These are phyloP conservation scores for Drosophila biarmipes DNA, from an alignment of 1,140 invertebrate genomes.

Conservation along the genomic window DNA sequence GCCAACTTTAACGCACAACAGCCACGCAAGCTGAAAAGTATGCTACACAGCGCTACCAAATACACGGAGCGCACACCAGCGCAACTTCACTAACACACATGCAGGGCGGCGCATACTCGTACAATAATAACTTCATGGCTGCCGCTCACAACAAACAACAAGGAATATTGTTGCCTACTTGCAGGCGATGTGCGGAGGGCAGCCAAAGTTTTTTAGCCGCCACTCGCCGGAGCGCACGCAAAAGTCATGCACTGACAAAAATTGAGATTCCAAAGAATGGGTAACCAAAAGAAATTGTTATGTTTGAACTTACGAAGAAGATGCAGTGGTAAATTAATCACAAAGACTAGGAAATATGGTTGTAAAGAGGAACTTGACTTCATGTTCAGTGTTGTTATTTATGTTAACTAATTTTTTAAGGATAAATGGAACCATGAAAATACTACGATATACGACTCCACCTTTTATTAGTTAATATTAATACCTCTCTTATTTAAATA, in stretches of 20 bases:
- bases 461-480: too few relatives aligned
- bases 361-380: too few relatives aligned
- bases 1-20: conserved; percentile 77
- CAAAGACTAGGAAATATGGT: too few relatives aligned
- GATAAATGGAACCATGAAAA: too few relatives aligned
- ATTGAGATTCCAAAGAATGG: background rate
- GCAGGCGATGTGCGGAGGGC: conserved; percentile 58
- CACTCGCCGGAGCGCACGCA: conserved; percentile 27
- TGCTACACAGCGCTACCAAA: conserved; percentile 68
- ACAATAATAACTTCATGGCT: conserved; percentile 74
- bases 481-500: too few relatives aligned
- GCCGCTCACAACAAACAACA: conserved; percentile 60
- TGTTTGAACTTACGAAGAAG: too few relatives aligned
- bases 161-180: conserved; percentile 76
- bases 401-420: too few relatives aligned
- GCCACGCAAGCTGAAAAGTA: conserved; percentile 75
- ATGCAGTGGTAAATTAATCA: too few relatives aligned
- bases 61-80: conserved; percentile 38
- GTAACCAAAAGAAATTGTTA: too few relatives aligned
- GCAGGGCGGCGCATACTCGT: conserved; percentile 50
- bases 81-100: conserved; percentile 28
- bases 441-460: too few relatives aligned
- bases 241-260: conserved; percentile 37
- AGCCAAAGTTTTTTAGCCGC: conserved; percentile 62
- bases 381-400: too few relatives aligned